Evolutionary conservation across 2,888 invertebrate genomes (phyloP).

Genomic region (Zaprionus lineosus): DNA sequence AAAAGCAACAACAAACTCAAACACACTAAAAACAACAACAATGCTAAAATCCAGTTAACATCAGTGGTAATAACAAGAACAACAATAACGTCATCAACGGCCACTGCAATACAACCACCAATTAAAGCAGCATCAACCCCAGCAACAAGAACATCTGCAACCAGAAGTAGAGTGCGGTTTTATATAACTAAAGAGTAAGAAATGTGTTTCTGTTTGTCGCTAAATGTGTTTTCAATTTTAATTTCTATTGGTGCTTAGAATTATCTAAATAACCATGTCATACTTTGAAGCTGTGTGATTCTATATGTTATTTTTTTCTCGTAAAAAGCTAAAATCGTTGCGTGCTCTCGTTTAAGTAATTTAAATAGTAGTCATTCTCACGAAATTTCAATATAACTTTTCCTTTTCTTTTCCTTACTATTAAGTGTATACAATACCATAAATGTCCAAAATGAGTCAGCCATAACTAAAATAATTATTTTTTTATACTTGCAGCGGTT

Average conservation of each 20-base stretch:
- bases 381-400: too few species aligned
- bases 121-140: slow-evolving; percentile 1
- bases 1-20: slow-evolving; percentile 14
- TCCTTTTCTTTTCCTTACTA: too few species aligned
- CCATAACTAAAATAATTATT: too few species aligned
- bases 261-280: too few species aligned
- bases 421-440: neutral
- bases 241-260: slow-evolving; percentile 21
- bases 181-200: slow-evolving; percentile 43
- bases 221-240: slow-evolving; percentile 10
- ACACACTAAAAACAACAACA: slow-evolving; percentile 24
- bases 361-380: too few species aligned
- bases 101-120: too few species aligned
- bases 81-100: slow-evolving; percentile 9
- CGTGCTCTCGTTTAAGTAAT: too few species aligned
- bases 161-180: slow-evolving; percentile 10
- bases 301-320: slow-evolving; percentile 3
- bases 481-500: slow-evolving; percentile 49
- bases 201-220: slow-evolving; percentile 20
- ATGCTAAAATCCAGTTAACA: neutral
- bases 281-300: too few species aligned
- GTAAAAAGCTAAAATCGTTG: too few species aligned
- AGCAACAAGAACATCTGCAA: neutral
- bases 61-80: slow-evolving; percentile 5
- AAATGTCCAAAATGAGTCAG: too few species aligned